Evolutionary conservation across 2,113 vertebrate species (phyloP).

Genomic region (Neolamprologus caudopunctatus): DNA sequence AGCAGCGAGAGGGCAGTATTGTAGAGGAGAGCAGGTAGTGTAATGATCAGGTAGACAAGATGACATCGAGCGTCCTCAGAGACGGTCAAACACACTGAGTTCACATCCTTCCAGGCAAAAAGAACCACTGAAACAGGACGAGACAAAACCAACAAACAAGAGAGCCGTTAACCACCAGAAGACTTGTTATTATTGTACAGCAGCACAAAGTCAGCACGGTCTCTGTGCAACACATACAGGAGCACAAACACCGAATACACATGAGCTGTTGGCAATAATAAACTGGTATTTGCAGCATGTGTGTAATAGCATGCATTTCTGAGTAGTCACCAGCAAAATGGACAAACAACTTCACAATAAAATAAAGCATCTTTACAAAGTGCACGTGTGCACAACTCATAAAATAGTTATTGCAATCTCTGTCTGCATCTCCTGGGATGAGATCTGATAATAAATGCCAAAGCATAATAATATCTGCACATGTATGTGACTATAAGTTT

Average conservation of each 20-base stretch:
- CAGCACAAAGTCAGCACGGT: neutral
- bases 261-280: neutral
- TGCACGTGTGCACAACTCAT: neutral
- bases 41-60: slow-evolving; percentile 64
- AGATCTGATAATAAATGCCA: neutral
- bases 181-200: slow-evolving; percentile 25
- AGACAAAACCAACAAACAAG: slow-evolving; percentile 54
- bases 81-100: slow-evolving; percentile 31
- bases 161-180: slow-evolving; percentile 26
- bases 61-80: slow-evolving; percentile 62
- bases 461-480: neutral
- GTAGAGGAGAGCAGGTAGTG: slow-evolving; percentile 55
- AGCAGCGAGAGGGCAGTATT: slow-evolving; percentile 51
- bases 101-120: slow-evolving; percentile 34
- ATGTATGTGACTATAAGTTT: neutral
- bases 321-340: neutral
- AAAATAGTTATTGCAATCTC: neutral
- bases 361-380: fast-evolving
- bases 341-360: neutral
- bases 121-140: slow-evolving; percentile 43
- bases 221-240: neutral
- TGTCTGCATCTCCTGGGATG: neutral
- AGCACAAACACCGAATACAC: neutral
- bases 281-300: neutral
- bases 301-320: neutral